Percentiles rank a stretch among this genome's conserved stretches.
phyloP scores from a whole-genome alignment of 2,888 invertebrate species.

The Cheilosia impressa region DNA sequence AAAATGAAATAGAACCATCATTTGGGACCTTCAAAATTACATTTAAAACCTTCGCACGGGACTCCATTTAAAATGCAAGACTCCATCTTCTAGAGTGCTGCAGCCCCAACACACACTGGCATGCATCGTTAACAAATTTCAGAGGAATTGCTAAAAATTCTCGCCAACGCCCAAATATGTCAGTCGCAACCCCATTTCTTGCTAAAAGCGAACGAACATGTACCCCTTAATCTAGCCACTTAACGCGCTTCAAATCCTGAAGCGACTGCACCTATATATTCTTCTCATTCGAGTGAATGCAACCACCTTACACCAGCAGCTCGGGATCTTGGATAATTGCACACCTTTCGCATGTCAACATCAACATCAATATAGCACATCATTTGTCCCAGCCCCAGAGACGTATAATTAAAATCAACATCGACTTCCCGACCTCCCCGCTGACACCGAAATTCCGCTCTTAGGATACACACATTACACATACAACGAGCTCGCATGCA shows the following conservation, averaged over 20 bases:
- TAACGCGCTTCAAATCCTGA: constrained; percentile 30
- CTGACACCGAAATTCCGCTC: constrained; percentile 22
- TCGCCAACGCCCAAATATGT: no score
- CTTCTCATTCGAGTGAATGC: constrained; percentile 23
- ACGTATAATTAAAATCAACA: constrained; percentile 69
- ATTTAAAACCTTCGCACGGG: no score
- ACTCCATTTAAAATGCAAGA: no score
- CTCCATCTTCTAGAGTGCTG: no score
- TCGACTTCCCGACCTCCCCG: not conserved
- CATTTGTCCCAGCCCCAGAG: constrained; percentile 55
- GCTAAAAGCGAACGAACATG: no score
- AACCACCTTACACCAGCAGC: constrained; percentile 5
- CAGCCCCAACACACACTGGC: no score
- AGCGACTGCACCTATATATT: not conserved
- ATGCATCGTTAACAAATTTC: no score
- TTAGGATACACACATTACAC: constrained; percentile 29
- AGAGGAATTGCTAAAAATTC: no score
- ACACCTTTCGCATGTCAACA: constrained; percentile 20
- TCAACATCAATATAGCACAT: constrained; percentile 50
- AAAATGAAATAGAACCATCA: no score
- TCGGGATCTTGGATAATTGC: constrained; percentile 8
- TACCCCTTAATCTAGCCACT: constrained; percentile 27
- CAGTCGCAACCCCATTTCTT: no score
- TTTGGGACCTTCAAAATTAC: no score
- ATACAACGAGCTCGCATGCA: constrained; percentile 46